Base-by-base conservation (phyloP, 1,140 invertebrate genomes). In the Himalopsyche phryganea region DNA sequence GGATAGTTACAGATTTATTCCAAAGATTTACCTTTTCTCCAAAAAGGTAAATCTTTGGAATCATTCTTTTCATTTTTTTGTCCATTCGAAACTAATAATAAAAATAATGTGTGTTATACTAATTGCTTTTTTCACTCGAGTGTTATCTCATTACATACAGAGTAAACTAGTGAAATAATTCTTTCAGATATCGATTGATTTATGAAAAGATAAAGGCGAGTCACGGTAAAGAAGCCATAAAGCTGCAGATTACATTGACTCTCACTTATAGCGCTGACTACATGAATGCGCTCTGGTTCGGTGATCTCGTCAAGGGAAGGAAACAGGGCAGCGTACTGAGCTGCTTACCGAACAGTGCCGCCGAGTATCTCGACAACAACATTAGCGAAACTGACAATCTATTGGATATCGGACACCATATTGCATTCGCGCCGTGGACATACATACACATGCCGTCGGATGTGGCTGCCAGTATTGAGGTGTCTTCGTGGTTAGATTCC, bases 381-480 rank as follows among this genome's bases (percentile, higher is more conserved):
- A 65, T 76, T 36, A 68, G 72, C 0, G 67, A 71, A 10, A 63
- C 63, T 0, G 70, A 75, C 19, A 23, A 63, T 4, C 67, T 67
- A 9, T 52, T 76, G 1, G 71, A 71, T 61, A 64, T 76, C 28
- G 54, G 67, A n/a, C 72, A 72, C 49, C 72, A 75, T 61, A 53
- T 73, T 18, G 76, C 74, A 0, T 71, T 78, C 35, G 69, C 71
- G 0, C 68, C 72, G 0, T 74, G 73, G 52, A 75, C 72, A 0
- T 73, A 71, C 41, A 62, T 71, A 50, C 63, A 67, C 11, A 15
- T 72, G 3, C 23, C 51, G 4, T 10, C 15, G 6, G 50, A 57
- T 33, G 35, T 19, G 6, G 17, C 11, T 4, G 36, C 19, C 19
- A 32, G 14, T 6, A 19, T 56, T 10, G 48, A 56, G 14, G 51